Conservation (phyloP, 2,113 vertebrate genomes). For the Apodemus speciosus region DNA sequence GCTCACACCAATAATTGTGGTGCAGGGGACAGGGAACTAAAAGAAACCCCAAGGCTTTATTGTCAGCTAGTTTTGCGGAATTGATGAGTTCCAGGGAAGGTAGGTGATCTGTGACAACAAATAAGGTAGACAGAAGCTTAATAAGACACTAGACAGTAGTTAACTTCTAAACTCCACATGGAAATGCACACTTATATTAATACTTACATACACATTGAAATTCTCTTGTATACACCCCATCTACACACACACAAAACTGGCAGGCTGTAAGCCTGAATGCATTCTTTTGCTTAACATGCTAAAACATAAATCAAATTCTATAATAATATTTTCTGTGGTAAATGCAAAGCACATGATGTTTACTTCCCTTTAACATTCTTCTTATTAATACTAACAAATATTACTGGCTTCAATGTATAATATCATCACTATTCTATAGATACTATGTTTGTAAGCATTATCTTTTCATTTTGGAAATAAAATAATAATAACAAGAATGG, state of each 20-base stretch:
- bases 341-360: not conserved
- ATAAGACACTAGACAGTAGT: not conserved
- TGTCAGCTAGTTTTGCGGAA: too few relatives aligned
- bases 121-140: not conserved
- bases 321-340: not conserved
- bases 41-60: too few relatives aligned
- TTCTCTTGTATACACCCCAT: not conserved
- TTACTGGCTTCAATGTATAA: not conserved
- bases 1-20: not conserved
- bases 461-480: slow-evolving; percentile 9
- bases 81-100: not conserved
- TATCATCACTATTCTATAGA: too few relatives aligned
- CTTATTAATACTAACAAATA: not conserved
- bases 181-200: not conserved
- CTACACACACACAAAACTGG: not conserved
- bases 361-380: not conserved
- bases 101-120: too few relatives aligned
- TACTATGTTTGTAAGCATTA: not conserved
- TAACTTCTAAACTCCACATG: not conserved
- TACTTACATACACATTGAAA: not conserved
- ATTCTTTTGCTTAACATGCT: not conserved
- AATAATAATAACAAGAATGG: not conserved
- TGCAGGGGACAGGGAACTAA: too few relatives aligned
- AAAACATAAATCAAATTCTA: not conserved
- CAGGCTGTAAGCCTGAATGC: not conserved